Percentiles rank a stretch among this genome's conserved stretches.
Evolutionary conservation across 2,113 vertebrate genomes (phyloP).

Genomic region (Acrocephalus arundinaceus): DNA sequence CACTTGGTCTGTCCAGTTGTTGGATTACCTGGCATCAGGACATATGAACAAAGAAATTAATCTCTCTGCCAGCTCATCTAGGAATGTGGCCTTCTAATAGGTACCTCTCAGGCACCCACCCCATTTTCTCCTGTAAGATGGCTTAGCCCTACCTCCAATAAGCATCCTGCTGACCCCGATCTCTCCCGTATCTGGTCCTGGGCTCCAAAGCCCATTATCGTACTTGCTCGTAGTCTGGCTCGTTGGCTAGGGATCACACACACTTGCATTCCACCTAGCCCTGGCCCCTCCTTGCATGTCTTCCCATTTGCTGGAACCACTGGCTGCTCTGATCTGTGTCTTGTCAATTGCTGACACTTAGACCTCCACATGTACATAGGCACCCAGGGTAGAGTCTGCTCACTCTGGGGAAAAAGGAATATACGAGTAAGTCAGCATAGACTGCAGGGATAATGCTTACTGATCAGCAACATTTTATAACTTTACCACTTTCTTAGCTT

Average conservation of each 20-base stretch:
- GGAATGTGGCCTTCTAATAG: fast-evolving
- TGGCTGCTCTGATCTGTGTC: neutral
- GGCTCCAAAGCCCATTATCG: neutral
- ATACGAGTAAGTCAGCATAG: neutral
- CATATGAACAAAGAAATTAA: neutral
- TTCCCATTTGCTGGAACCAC: neutral
- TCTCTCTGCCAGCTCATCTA: neutral
- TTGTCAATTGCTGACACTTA: fast-evolving
- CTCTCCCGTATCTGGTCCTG: neutral
- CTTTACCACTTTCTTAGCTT: fast-evolving
- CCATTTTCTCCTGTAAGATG: neutral
- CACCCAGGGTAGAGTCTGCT: too few relatives aligned
- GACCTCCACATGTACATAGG: neutral
- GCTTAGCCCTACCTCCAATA: neutral
- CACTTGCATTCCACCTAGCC: neutral
- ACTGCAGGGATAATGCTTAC: neutral
- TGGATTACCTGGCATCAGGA: neutral
- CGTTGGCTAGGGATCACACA: fast-evolving
- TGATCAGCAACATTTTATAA: neutral
- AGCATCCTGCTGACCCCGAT: fast-evolving
- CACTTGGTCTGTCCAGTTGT: neutral
- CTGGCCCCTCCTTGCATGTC: fast-evolving
- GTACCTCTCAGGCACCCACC: too few relatives aligned
- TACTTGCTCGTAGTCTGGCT: neutral
- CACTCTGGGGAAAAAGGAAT: fast-evolving